Evolutionary conservation across 2,797 vertebrate genomes (phyloP).

Genomic region (Coregonus sp.): DNA sequence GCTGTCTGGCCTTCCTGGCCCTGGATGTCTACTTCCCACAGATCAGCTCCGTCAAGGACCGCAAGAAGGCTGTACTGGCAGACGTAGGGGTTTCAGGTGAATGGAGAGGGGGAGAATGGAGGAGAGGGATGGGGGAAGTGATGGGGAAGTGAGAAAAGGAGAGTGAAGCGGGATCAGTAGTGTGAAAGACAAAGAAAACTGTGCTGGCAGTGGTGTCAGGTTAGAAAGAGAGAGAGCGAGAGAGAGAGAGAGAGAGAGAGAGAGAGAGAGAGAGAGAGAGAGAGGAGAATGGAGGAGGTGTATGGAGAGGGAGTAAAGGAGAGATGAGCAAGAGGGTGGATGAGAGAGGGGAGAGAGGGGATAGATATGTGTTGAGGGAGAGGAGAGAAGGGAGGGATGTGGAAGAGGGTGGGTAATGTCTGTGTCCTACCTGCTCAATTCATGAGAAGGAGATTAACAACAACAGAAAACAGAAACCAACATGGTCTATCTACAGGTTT

Average conservation of each 20-base stretch:
- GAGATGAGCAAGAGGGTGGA: too few species aligned
- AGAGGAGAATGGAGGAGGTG: too few species aligned
- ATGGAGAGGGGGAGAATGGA: slow-evolving; percentile 3
- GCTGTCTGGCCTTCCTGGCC: slow-evolving; percentile 89
- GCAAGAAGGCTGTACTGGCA: slow-evolving; percentile 92
- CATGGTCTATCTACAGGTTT: not conserved
- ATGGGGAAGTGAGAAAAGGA: not conserved
- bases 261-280: not conserved
- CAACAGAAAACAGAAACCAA: not conserved
- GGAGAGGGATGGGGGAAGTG: not conserved
- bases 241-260: not conserved
- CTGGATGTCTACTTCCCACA: slow-evolving; percentile 95
- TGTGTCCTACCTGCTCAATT: too few species aligned
- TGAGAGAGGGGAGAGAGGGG: too few species aligned
- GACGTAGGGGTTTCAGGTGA: slow-evolving; percentile 91
- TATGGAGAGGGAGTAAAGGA: too few species aligned
- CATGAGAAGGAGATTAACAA: not conserved
- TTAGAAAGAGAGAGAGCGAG: not conserved
- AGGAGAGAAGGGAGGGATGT: too few species aligned
- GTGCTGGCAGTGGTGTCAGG: too few species aligned
- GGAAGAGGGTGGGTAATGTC: too few species aligned
- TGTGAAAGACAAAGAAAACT: not conserved
- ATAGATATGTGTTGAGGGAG: too few species aligned
- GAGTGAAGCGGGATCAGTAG: not conserved
- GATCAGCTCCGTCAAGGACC: slow-evolving; percentile 97